Evolutionary conservation across 2,888 invertebrate species (phyloP), one percentile per base, ranked within the genome.

Genomic region (Biston betularia): DNA sequence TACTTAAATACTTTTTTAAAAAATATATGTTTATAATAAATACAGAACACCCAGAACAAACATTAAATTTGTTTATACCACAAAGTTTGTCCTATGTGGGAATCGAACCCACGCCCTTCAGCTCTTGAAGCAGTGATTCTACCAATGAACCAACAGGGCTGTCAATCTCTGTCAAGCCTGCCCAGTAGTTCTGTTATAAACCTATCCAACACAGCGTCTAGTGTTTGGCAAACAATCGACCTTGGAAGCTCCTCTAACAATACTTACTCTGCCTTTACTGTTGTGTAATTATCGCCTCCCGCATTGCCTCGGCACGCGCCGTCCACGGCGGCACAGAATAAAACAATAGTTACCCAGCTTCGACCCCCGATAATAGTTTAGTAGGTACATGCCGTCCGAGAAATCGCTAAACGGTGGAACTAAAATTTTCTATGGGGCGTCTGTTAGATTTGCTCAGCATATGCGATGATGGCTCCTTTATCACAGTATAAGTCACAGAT

Each of bases 161-260:
- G 5, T 7, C 6, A 2, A 42, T 42, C 42, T 44, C 44, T 38
- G 38, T 38, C 6, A 6, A 4, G 38, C 6, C 38, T 38, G 38
- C 24, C 24, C 24, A 24, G 24, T 24, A 35, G 35, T 15, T 8
- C 14, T 45, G 38, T 15, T 5, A 24, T 14, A 40, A 14, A 15
- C 6, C 38, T 10, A 38, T 9, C 38, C 6, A 9, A 48, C 24
- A 24, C 24, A 24, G 4, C 24, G 48, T 48, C 10, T 24, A 24
- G 11, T 24, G 11, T 40, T 53, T 38, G 24, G 24, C 24, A 40
- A 53, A 53, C 40, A 53, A 53, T 10, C 11, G 14, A 38, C 53
- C 53, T 53, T 53, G 53, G 40, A 38, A 53, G 15, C 40, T 50
- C 48, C 48, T 49, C 34, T 50, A 50, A 34, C 38, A 38, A 38